These are phyloP conservation scores for Lycaena phlaeas DNA, from an alignment of 2,888 invertebrate genomes.

Conservation along the genomic window DNA sequence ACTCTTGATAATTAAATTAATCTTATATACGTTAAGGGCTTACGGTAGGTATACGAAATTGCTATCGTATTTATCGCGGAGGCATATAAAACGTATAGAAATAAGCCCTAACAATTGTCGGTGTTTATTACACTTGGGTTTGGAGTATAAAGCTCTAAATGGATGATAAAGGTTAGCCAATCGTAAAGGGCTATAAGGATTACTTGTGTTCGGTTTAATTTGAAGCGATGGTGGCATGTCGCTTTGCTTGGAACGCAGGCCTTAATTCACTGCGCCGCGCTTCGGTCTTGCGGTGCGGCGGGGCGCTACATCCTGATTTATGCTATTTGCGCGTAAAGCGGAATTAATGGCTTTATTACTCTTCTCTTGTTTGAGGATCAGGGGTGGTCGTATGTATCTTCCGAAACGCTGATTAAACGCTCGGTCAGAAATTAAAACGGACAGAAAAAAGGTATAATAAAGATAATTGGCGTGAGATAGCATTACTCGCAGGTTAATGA, in stretches of 20 bases:
- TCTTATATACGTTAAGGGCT: too few relatives aligned
- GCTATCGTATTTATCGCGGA: too few relatives aligned
- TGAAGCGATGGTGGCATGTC: constrained; percentile 32
- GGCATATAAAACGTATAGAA: too few relatives aligned
- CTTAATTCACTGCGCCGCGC: constrained; percentile 24
- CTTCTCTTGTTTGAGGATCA: constrained; percentile 63
- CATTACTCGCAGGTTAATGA: background rate
- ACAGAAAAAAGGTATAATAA: constrained; percentile 1
- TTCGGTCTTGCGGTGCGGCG: constrained; percentile 50
- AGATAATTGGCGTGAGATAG: background rate
- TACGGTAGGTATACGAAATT: too few relatives aligned
- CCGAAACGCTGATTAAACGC: constrained; percentile 10
- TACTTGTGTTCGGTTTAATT: constrained; percentile 35
- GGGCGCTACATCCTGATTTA: constrained; percentile 65
- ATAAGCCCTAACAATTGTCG: too few relatives aligned
- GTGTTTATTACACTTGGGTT: too few relatives aligned
- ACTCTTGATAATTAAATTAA: too few relatives aligned
- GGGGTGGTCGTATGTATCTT: constrained; percentile 16
- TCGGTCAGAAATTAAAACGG: constrained; percentile 1
- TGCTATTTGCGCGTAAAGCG: constrained; percentile 70
- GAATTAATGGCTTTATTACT: constrained; percentile 71
- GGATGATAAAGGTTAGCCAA: constrained; percentile 5
- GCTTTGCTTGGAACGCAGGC: constrained; percentile 20
- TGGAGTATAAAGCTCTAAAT: background rate
- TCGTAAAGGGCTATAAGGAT: constrained; percentile 13